These are phyloP conservation scores for Sinotaia quadrata DNA, from an alignment of 2,888 invertebrate species.

Conservation along the genomic window DNA sequence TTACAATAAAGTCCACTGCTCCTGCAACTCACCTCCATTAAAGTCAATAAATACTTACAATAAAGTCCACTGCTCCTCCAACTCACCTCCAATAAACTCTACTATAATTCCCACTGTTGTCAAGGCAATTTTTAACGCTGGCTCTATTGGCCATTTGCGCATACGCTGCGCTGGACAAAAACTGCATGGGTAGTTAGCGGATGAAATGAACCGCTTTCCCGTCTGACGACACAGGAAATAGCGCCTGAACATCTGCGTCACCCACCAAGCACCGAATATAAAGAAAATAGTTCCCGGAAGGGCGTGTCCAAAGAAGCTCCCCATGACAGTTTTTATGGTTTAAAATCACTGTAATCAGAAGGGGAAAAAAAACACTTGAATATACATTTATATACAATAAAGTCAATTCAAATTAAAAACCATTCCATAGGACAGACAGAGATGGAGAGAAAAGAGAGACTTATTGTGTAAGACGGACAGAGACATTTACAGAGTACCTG, in stretches of 20 bases:
- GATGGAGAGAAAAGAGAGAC: too few relatives aligned
- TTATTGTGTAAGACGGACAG: too few relatives aligned
- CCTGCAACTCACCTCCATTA: too few relatives aligned
- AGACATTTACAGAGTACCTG: too few relatives aligned
- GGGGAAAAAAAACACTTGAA: conserved; percentile 8
- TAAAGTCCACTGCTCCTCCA: too few relatives aligned
- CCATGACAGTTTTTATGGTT: conserved; percentile 59
- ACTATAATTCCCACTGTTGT: conserved; percentile 44
- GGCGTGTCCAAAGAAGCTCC: conserved; percentile 73
- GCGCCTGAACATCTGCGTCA: conserved; percentile 50
- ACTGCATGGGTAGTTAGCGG: conserved; percentile 51
- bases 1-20: too few relatives aligned
- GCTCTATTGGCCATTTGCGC: conserved; percentile 51
- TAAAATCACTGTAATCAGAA: background rate
- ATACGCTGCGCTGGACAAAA: conserved; percentile 53
- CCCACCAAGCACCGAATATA: conserved; percentile 39
- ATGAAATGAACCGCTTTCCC: conserved; percentile 49
- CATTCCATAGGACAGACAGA: too few relatives aligned
- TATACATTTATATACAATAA: too few relatives aligned
- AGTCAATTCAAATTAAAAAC: too few relatives aligned
- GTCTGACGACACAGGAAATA: conserved; percentile 53
- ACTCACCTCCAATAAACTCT: conserved; percentile 50
- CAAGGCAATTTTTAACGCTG: conserved; percentile 47
- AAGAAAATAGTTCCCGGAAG: conserved; percentile 73
- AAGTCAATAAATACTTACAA: too few relatives aligned